phyloP scores from a whole-genome alignment of 2,113 vertebrate genomes.

The Orientallactaga bullata region DNA sequence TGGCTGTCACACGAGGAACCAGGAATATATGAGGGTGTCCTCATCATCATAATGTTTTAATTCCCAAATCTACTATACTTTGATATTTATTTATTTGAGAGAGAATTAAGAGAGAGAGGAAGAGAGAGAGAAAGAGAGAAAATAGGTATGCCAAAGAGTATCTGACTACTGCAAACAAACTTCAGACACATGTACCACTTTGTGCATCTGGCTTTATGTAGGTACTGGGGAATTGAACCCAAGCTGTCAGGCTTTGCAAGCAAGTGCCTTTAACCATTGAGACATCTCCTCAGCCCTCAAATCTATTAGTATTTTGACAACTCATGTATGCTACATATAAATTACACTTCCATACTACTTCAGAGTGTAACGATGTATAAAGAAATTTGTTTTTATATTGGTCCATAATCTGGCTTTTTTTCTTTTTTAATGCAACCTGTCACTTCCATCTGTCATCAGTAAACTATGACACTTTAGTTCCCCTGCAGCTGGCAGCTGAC shows the following conservation, averaged over 20 bases:
- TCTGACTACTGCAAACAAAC: no score
- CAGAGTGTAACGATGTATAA: constrained; percentile 1
- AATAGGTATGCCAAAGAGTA: no score
- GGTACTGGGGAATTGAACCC: no score
- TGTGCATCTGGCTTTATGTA: no score
- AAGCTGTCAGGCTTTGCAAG: no score
- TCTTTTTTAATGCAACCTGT: background rate
- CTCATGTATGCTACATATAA: background rate
- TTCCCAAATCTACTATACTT: background rate
- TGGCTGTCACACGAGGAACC: background rate
- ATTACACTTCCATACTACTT: background rate
- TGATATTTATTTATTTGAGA: no score
- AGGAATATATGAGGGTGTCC: background rate
- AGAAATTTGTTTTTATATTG: background rate
- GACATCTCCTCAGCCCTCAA: background rate
- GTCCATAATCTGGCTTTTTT: background rate
- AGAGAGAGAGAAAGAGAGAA: no score
- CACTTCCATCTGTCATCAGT: constrained; percentile 61
- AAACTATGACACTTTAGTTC: constrained; percentile 4
- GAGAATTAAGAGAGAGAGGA: no score
- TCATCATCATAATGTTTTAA: constrained; percentile 2
- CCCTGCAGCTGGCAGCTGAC: constrained; percentile 18
- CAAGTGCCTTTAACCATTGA: no score
- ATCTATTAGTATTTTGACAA: constrained; percentile 38
- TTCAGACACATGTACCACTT: no score